Conservation (phyloP, 2,113 vertebrate species). For the Anas platyrhynchos region DNA sequence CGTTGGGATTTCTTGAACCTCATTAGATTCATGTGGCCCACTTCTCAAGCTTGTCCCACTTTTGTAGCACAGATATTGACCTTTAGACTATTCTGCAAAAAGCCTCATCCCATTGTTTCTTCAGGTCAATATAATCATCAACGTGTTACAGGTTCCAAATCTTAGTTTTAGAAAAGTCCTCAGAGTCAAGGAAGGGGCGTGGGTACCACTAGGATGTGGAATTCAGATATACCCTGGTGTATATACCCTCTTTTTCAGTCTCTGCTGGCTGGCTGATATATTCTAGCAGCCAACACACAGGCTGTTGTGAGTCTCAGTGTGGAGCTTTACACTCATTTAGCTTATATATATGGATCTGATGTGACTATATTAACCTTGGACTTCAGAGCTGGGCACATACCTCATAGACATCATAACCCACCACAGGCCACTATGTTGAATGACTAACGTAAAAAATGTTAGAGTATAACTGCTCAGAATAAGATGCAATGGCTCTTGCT, state of each 20-base stretch:
- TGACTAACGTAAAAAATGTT: not conserved
- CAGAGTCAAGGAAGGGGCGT: not conserved
- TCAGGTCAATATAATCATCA: not conserved
- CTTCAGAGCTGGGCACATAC: not conserved
- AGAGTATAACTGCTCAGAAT: not conserved
- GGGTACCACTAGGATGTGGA: not conserved
- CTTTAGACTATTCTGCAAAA: not conserved
- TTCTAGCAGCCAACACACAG: not conserved
- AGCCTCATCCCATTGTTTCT: not conserved
- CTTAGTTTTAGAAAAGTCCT: not conserved
- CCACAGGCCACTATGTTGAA: fast-evolving
- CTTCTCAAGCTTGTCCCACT: no score
- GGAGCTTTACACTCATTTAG: not conserved
- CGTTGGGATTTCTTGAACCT: no score
- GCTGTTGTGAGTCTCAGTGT: not conserved
- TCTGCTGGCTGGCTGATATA: not conserved
- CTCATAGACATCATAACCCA: not conserved
- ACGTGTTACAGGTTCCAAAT: not conserved
- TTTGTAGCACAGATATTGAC: not conserved
- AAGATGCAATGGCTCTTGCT: not conserved
- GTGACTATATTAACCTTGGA: not conserved
- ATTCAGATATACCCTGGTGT: not conserved
- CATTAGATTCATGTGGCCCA: no score
- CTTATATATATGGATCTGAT: not conserved
- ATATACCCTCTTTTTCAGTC: not conserved